Conservation (phyloP, 2,113 vertebrate genomes). For the Stercorarius parasiticus region DNA sequence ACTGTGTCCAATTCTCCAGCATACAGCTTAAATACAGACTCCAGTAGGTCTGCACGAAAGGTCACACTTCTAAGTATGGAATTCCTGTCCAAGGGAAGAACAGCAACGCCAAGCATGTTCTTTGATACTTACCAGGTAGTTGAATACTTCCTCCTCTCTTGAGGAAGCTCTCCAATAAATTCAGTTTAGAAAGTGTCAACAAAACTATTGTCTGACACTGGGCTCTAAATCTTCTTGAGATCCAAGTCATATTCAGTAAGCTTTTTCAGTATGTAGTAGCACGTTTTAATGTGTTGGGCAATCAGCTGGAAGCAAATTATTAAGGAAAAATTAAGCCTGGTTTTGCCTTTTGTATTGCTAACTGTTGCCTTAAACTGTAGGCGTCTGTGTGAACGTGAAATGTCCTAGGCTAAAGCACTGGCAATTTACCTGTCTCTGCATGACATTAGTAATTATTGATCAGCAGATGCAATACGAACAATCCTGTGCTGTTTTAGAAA, state of each 20-base stretch:
- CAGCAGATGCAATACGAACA: conserved; percentile 33
- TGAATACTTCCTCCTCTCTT: not conserved
- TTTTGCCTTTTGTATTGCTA: conserved; percentile 23
- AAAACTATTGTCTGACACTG: not conserved
- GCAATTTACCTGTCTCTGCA: conserved; percentile 66
- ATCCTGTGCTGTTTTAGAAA: not conserved
- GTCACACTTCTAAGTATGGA: not conserved
- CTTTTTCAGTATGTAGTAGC: not conserved
- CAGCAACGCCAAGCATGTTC: not conserved
- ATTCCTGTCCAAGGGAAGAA: not conserved
- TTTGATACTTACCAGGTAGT: not conserved
- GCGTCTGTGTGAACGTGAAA: conserved; percentile 36
- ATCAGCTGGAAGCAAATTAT: conserved; percentile 40
- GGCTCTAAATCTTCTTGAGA: not conserved
- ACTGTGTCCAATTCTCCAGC: not conserved
- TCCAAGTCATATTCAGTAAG: not conserved
- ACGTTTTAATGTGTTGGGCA: not conserved
- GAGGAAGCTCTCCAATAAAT: not conserved
- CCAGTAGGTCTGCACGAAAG: not conserved
- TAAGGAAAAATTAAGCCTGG: conserved; percentile 12
- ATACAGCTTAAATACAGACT: not conserved
- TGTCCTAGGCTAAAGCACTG: conserved; percentile 42
- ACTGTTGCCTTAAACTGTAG: conserved; percentile 35
- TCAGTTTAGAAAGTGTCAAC: not conserved
- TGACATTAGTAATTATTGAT: conserved; percentile 62